These are phyloP conservation scores for Oncopeltus fasciatus DNA, from an alignment of 1,140 invertebrate genomes.

Conservation along the genomic window DNA sequence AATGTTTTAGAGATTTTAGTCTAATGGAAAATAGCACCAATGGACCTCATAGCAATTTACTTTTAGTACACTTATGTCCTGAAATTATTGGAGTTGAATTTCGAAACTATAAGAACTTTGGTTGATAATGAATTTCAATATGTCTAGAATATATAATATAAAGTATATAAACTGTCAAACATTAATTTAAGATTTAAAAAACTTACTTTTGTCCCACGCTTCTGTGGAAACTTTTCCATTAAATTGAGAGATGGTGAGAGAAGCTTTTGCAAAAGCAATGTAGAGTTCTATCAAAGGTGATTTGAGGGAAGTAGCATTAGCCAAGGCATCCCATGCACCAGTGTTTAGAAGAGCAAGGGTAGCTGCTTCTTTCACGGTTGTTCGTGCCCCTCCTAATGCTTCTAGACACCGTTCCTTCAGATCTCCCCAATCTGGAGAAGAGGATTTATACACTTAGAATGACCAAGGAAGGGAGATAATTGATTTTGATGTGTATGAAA, in stretches of 20 bases:
- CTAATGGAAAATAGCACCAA: no score
- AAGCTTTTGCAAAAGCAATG: constrained; percentile 49
- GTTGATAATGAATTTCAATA: no score
- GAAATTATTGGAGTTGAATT: no score
- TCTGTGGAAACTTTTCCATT: constrained; percentile 59
- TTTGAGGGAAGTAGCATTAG: constrained; percentile 38
- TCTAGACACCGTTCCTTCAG: constrained; percentile 4
- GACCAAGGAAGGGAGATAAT: background rate
- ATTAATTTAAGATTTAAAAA: background rate
- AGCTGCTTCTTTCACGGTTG: constrained; percentile 31
- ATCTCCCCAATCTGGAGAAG: constrained; percentile 6
- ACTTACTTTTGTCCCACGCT: constrained; percentile 61
- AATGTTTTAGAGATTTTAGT: no score
- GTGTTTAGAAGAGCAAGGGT: constrained; percentile 62
- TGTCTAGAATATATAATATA: no score
- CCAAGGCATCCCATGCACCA: constrained; percentile 48
- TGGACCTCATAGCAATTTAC: no score
- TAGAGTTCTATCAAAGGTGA: constrained; percentile 43
- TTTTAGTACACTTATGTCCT: no score
- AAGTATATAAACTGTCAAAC: no score
- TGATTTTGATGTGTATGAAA: no score
- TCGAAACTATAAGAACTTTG: no score
- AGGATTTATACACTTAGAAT: no score
- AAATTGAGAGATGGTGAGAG: constrained; percentile 53
- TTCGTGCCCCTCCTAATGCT: background rate